phyloP scores from a whole-genome alignment of 2,888 invertebrate species.

The Temnothorax rugatulus region DNA sequence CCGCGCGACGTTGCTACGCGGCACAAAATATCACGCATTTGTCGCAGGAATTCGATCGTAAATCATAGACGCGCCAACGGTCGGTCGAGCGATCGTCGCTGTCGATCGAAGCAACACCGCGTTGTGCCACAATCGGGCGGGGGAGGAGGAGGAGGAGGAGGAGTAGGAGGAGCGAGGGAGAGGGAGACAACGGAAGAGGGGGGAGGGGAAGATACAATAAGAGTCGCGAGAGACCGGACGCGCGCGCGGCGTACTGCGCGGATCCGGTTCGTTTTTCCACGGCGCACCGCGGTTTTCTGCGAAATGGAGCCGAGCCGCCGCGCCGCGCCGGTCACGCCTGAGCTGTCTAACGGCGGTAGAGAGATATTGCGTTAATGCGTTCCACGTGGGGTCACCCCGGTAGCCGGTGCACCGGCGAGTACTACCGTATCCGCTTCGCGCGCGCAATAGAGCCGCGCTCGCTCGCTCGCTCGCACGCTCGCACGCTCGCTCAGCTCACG shows the following conservation, averaged over 20 bases:
- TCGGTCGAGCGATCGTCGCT: slow-evolving; percentile 15
- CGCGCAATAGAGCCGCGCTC: slow-evolving; percentile 60
- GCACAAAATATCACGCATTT: slow-evolving; percentile 35
- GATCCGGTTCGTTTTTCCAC: slow-evolving; percentile 72
- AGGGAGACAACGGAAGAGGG: background rate
- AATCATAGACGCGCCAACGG: slow-evolving; percentile 33
- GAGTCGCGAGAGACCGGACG: slow-evolving; percentile 70
- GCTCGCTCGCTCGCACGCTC: slow-evolving; percentile 16
- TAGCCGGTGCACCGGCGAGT: slow-evolving; percentile 70
- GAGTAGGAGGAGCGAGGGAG: too few relatives aligned
- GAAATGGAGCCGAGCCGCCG: slow-evolving; percentile 70
- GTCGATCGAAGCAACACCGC: background rate
- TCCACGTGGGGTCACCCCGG: slow-evolving; percentile 75
- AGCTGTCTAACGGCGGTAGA: slow-evolving; percentile 76
- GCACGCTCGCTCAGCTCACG: slow-evolving; percentile 10
- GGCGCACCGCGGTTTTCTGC: slow-evolving; percentile 66
- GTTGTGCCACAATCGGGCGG: background rate
- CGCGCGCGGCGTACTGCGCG: slow-evolving; percentile 57
- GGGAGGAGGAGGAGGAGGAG: too few relatives aligned
- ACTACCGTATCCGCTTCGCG: slow-evolving; percentile 63
- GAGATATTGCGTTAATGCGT: slow-evolving; percentile 75
- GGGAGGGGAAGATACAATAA: slow-evolving; percentile 35
- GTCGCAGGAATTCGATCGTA: slow-evolving; percentile 26
- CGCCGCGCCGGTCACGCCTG: slow-evolving; percentile 71
- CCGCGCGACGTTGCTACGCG: background rate